A percentile compares a stretch with the other conserved stretches of the same genome.
Evolutionary conservation across 2,888 invertebrate genomes (phyloP).

Genomic region (Ypsolopha sequella): DNA sequence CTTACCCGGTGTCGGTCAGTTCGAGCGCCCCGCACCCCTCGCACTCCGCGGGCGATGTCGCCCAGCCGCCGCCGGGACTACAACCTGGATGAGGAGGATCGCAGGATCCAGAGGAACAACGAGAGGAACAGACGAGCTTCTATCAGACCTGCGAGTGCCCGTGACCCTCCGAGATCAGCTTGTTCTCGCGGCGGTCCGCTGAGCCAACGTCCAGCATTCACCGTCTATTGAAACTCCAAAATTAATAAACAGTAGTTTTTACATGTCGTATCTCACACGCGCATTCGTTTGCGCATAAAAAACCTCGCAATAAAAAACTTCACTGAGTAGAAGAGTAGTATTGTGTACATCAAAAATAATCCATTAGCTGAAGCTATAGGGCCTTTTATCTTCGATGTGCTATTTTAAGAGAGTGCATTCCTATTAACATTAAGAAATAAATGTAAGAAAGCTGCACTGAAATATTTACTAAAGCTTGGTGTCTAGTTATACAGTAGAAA

Average conservation of each 20-base stretch:
- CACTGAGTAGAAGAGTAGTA: too few relatives aligned
- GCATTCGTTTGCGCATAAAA: too few relatives aligned
- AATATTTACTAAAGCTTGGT: too few relatives aligned
- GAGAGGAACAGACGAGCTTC: constrained; percentile 42
- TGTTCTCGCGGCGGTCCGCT: constrained; percentile 43
- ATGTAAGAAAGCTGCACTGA: too few relatives aligned
- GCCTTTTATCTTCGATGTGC: too few relatives aligned
- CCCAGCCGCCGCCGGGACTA: constrained; percentile 23
- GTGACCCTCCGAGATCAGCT: constrained; percentile 38
- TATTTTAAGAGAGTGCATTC: too few relatives aligned
- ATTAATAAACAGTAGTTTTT: constrained; percentile 1
- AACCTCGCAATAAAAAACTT: too few relatives aligned
- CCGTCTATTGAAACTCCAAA: constrained; percentile 35
- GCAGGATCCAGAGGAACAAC: constrained; percentile 38
- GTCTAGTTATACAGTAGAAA: too few relatives aligned
- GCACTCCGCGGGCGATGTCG: constrained; percentile 33
- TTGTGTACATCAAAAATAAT: too few relatives aligned
- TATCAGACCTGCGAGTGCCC: constrained; percentile 39
- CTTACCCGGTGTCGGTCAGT: constrained; percentile 50
- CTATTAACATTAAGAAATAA: too few relatives aligned
- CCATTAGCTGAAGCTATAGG: too few relatives aligned
- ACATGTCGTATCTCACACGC: too few relatives aligned
- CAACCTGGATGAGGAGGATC: constrained; percentile 25
- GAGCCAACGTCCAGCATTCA: constrained; percentile 56
- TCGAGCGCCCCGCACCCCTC: constrained; percentile 27